Evolutionary conservation across 1,140 invertebrate genomes (phyloP), one percentile per base, ranked within the genome.

Genomic region (Drosophila hydei): DNA sequence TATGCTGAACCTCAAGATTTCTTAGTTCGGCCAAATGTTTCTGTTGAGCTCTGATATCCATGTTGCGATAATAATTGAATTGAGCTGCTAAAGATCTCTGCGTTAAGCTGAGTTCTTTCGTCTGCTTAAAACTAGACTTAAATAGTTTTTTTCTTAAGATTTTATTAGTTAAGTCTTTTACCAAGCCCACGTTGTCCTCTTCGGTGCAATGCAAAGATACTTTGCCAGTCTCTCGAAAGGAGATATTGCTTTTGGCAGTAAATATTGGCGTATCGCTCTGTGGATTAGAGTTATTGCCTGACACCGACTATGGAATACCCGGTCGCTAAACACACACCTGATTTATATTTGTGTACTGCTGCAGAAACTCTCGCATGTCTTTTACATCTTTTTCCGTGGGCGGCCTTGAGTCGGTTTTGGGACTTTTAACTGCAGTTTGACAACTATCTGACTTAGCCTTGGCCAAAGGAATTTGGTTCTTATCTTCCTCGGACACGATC

Each of bases 11-110:
- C 16, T 58, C 18, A 3, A 71, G 30, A 45, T 65, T 64, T 3
- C 21, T 50, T 1, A 71, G n/a, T 21, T 71, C 61, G 12, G 61
- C 60, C 36, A 23, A 16, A 50, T 71, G 68, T 2, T 71, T 71
- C n/a, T 70, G 14, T 8, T 36, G 30, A 4, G 40, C 59, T 23
- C 67, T 42, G 9, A 19, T 8, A 6, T 70, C 67, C 27, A 8
- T 55, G n/a, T 70, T 70, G 21, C 42, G 60, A 30, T 19, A 70
- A 27, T 21, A 63, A 43, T 12, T 21, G 0, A 48, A 9, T n/a
- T 55, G 61, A 1, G 50, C 36, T 4, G 14, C 42, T 16, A 43
- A 4, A 14, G 14, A 14, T 16, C 3, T 42, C 12, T 30, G 38
- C 4, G 4, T 23, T 5, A n/a, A 0, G 4, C 12, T n/a, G 12